Conservation (phyloP, 1,140 invertebrate species). For the Zeugodacus cucurbitae region DNA sequence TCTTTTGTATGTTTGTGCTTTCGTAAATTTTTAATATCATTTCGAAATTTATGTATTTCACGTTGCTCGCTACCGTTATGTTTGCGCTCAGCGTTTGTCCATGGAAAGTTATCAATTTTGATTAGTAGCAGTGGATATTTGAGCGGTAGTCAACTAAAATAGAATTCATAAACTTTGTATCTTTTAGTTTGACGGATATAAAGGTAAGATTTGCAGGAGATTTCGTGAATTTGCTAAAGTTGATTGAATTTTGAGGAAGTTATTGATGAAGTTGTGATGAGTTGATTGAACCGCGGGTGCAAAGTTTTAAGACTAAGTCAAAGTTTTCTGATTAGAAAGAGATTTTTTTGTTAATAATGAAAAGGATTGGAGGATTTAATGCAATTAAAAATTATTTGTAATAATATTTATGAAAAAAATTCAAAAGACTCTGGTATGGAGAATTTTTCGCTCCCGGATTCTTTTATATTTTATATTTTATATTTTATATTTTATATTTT, state of each 20-base stretch:
- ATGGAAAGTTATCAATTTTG: slow-evolving; percentile 25
- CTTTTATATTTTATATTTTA: no score
- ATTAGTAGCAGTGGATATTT: background rate
- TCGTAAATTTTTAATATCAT: slow-evolving; percentile 10
- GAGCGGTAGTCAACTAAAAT: background rate
- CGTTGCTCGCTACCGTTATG: background rate
- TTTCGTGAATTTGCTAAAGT: background rate
- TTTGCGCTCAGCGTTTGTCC: background rate
- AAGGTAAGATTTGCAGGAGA: background rate
- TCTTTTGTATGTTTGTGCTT: background rate
- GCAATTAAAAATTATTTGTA: no score
- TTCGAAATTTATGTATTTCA: slow-evolving; percentile 26
- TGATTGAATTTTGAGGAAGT: background rate
- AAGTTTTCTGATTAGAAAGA: background rate
- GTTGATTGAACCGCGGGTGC: background rate
- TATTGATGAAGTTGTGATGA: background rate
- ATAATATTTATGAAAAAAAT: no score
- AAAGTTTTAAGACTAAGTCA: no score
- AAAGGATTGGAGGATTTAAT: no score
- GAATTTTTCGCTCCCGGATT: no score
- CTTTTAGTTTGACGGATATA: background rate
- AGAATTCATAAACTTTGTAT: background rate
- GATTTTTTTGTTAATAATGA: no score
- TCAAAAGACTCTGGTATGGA: no score
- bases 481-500: no score